These are phyloP conservation scores for Heliconius congener DNA, from an alignment of 1,140 invertebrate species.

Conservation along the genomic window DNA sequence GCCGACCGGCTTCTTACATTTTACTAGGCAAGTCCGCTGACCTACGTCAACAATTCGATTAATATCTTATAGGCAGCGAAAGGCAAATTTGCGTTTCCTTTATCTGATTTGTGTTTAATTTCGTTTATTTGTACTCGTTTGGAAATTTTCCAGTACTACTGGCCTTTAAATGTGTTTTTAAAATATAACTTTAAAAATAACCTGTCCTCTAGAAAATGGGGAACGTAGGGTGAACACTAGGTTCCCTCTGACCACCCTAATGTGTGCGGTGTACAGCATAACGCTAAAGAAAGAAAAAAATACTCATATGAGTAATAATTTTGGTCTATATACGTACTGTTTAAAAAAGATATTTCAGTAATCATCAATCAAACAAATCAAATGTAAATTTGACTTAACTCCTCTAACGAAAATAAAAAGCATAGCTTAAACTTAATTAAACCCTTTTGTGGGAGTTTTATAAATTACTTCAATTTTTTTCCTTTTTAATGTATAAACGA, in stretches of 20 bases:
- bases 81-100: not conserved
- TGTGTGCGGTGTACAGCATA: too few relatives aligned
- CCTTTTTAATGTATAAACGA: not conserved
- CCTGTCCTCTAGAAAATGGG: too few relatives aligned
- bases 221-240: too few relatives aligned
- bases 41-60: slow-evolving; percentile 15
- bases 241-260: too few relatives aligned
- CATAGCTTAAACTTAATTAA: too few relatives aligned
- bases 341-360: too few relatives aligned
- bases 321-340: too few relatives aligned
- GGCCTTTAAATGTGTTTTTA: not conserved
- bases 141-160: not conserved
- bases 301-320: too few relatives aligned
- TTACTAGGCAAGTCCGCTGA: slow-evolving; percentile 13
- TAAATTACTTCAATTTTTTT: not conserved
- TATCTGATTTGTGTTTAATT: not conserved
- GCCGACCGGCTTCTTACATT: slow-evolving; percentile 15
- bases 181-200: too few relatives aligned
- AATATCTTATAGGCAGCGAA: not conserved
- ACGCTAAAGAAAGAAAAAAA: too few relatives aligned
- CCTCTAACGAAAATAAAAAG: not conserved
- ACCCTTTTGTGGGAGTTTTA: not conserved
- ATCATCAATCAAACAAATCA: too few relatives aligned
- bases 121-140: not conserved
- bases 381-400: too few relatives aligned